Base-by-base conservation (phyloP, 2,888 invertebrate genomes). In the Leucozona laternaria region DNA sequence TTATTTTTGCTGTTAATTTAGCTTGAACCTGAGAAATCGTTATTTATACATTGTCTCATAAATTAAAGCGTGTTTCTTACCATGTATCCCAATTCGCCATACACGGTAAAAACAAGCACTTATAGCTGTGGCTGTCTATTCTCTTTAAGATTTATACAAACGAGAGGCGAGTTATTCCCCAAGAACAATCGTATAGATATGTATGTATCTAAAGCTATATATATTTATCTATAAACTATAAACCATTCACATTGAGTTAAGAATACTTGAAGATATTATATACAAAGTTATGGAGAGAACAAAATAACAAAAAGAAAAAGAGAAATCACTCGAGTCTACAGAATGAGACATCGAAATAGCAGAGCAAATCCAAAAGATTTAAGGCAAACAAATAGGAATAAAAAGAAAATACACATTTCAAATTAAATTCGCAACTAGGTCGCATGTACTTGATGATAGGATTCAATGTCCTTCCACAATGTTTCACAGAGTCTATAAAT, bases 311-410 rank as follows among this genome's bases (percentile, higher is more conserved):
- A 57, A 66, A 68, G 45, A 48, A 72, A 40, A 75, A 50, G 17
- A 64, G 13, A 79, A 79, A 76, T 70, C 75, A 58, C 70, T 60
- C 45, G 40, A 64, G 40, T 70, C 53, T 37, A 48, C 31, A 45
- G 72, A 79, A 79, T 50, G 70, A 71, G 79, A 76, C 71, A 79
- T 76, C 64, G 62, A 64, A 79, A 83, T 75, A 83, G 31, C 75
- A 73, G 53, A 84, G 70, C 50, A 84, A 62, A 75, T 40, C 79
- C 22, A 64, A 79, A 62, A 43, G 68, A 45, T 31, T 31, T 17
- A 71, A 82, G 48, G 64, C 70, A 64, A 68, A 53, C 34, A 25
- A 45, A 15, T 22, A 2, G 7, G 15, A 53, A 25, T 25, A 53
- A 40, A 60, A 43, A 4, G 2, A 28, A 40, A 31, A 6, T 10